Conservation (phyloP, 2,113 vertebrate species). For the Syngnathus typhle region DNA sequence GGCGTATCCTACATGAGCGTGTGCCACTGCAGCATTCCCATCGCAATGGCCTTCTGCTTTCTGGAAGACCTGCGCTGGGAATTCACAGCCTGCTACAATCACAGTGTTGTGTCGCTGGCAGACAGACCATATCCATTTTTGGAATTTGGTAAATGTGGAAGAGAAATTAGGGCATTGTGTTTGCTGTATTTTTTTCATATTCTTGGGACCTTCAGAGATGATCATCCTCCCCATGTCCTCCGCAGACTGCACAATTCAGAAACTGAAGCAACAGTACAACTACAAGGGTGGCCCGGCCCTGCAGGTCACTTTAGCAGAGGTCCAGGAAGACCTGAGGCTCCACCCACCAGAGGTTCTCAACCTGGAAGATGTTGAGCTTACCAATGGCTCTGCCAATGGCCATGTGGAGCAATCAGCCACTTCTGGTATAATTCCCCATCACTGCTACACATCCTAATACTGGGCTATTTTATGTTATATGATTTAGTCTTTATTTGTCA, state of each 20-base stretch:
- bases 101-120: slow-evolving; percentile 74
- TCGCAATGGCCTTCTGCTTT: slow-evolving; percentile 89
- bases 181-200: background rate
- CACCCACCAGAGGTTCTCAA: slow-evolving; percentile 75
- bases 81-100: slow-evolving; percentile 81
- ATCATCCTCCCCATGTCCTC: background rate
- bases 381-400: slow-evolving; percentile 75
- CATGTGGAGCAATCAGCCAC: slow-evolving; percentile 60
- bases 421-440: slow-evolving; percentile 68
- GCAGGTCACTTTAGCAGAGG: slow-evolving; percentile 70
- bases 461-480: background rate
- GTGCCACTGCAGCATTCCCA: slow-evolving; percentile 79
- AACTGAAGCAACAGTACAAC: slow-evolving; percentile 84
- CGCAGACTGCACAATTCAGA: slow-evolving; percentile 84
- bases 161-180: slow-evolving; percentile 5
- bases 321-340: slow-evolving; percentile 77
- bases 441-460: background rate
- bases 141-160: slow-evolving; percentile 84
- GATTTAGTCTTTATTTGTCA: slow-evolving; percentile 31
- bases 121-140: slow-evolving; percentile 88
- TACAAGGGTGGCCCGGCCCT: slow-evolving; percentile 55
- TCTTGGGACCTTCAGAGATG: background rate
- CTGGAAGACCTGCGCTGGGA: slow-evolving; percentile 89
- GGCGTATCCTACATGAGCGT: slow-evolving; percentile 87
- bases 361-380: slow-evolving; percentile 73